Conservation (phyloP, 2,888 invertebrate genomes). For the Gari tellinella region DNA sequence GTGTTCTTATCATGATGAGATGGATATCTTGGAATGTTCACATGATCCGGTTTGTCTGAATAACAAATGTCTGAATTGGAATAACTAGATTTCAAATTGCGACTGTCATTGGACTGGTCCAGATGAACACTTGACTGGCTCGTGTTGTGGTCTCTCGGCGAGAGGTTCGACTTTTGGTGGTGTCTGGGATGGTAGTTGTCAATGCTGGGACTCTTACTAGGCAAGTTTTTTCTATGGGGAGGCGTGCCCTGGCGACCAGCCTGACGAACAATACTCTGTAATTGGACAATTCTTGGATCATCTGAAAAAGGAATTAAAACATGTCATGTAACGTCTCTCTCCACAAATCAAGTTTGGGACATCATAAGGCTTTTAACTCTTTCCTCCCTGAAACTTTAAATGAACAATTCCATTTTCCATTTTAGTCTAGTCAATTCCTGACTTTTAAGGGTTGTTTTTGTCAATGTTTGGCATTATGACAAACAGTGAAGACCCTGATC, state of each 20-base stretch:
- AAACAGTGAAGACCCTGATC: too few species aligned
- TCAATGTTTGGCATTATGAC: too few species aligned
- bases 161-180: constrained; percentile 29
- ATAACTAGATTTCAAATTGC: constrained; percentile 39
- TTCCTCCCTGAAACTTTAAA: too few species aligned
- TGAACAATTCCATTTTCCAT: too few species aligned
- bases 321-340: background rate
- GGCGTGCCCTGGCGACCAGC: constrained; percentile 63
- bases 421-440: too few species aligned
- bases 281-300: constrained; percentile 58
- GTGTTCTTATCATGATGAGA: constrained; percentile 32
- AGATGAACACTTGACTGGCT: constrained; percentile 42
- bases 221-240: constrained; percentile 45
- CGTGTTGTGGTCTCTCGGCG: constrained; percentile 41
- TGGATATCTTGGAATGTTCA: constrained; percentile 36
- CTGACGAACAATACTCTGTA: constrained; percentile 54
- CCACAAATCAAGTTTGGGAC: too few species aligned
- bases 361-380: too few species aligned
- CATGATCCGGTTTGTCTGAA: constrained; percentile 16
- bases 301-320: constrained; percentile 53
- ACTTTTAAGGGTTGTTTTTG: too few species aligned
- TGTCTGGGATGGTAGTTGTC: constrained; percentile 21
- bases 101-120: constrained; percentile 46
- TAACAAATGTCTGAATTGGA: constrained; percentile 44
- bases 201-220: background rate